phyloP scores from a whole-genome alignment of 2,888 invertebrate genomes.

The Epistrophella euchroma region DNA sequence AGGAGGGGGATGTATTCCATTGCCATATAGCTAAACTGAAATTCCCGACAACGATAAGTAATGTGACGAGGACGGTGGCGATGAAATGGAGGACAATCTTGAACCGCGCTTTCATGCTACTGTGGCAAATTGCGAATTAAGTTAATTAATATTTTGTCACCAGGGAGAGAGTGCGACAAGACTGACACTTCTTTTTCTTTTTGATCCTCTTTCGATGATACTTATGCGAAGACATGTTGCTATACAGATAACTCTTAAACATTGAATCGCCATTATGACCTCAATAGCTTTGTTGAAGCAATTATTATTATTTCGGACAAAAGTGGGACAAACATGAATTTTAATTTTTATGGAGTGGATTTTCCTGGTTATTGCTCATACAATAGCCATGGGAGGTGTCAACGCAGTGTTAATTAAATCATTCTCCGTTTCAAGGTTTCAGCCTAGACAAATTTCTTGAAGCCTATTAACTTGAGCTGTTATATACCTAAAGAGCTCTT shows the following conservation, averaged over 20 bases:
- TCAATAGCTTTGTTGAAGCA: conserved; percentile 50
- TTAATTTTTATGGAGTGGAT: conserved; percentile 42
- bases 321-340: conserved; percentile 30
- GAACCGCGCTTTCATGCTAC: conserved; percentile 42
- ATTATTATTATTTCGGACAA: conserved; percentile 63
- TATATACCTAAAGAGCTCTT: no score
- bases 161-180: conserved; percentile 26
- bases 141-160: conserved; percentile 71
- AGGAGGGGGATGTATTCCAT: neutral
- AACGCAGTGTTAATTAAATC: no score
- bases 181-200: conserved; percentile 19
- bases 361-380: neutral
- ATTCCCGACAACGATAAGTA: conserved; percentile 14
- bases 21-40: conserved; percentile 32
- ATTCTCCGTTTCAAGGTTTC: no score
- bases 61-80: neutral
- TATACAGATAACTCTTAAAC: conserved; percentile 21
- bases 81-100: conserved; percentile 44
- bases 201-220: conserved; percentile 14
- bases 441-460: no score
- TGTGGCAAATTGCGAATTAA: conserved; percentile 74
- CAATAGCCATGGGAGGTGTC: no score
- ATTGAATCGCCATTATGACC: conserved; percentile 46
- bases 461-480: no score
- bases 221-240: neutral